These are phyloP conservation scores for Perognathus longimembris DNA, from an alignment of 2,113 vertebrate species.

Conservation along the genomic window DNA sequence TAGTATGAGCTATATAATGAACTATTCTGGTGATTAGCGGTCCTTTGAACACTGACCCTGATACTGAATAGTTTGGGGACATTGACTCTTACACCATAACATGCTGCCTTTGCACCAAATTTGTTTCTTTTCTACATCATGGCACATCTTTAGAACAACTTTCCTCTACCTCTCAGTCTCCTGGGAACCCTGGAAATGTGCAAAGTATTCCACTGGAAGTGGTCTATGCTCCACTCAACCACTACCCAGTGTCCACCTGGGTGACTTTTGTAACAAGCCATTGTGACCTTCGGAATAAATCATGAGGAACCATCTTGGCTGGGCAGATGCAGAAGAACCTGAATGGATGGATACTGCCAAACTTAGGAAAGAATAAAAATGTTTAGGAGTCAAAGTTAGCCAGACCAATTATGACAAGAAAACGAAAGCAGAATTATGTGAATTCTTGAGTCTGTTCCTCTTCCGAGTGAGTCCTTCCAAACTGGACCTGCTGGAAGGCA, in stretches of 20 bases:
- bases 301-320: not conserved
- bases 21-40: not conserved
- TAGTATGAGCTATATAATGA: not conserved
- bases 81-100: no score
- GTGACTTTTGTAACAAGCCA: not conserved
- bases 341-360: not conserved
- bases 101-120: not conserved
- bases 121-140: not conserved
- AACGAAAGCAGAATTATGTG: not conserved
- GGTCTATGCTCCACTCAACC: not conserved
- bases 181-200: not conserved
- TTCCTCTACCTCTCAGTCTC: not conserved
- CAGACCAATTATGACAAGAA: not conserved
- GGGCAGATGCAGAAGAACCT: not conserved
- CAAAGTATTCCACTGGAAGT: not conserved
- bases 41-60: not conserved
- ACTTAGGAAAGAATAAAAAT: not conserved
- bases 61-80: not conserved
- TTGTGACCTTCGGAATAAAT: not conserved
- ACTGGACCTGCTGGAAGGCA: not conserved
- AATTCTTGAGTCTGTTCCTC: not conserved
- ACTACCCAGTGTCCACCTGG: not conserved
- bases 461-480: not conserved
- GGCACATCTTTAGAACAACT: not conserved
- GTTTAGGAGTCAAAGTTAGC: not conserved